Evolutionary conservation across 2,113 vertebrate genomes (phyloP), one percentile per base, ranked within the genome.

Genomic region (Columba janthina): DNA sequence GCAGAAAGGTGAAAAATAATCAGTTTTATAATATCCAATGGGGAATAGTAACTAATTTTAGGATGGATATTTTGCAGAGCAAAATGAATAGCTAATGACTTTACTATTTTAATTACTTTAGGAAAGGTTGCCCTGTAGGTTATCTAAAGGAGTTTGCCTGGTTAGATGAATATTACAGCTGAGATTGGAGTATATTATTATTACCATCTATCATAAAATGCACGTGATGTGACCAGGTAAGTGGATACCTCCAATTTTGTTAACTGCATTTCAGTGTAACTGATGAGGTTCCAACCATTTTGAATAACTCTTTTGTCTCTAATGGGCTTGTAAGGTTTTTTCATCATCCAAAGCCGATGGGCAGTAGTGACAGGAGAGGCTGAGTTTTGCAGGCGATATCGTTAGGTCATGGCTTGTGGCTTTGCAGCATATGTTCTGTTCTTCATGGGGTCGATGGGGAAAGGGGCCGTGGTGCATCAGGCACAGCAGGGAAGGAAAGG

Each of bases 371-470:
- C 31, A 19, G 46, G 67, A 48, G 26, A n/a, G 51, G 38, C 0
- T 17, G 53, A 19, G 25, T 12, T 60, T 21, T 36, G 38, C 15
- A 38, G 82, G 16, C 28, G 12, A 1, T 21, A 8, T 5, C 26
- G 3, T n/a, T 20, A 44, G n/a, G 32, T 21, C 29, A 5, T 2
- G 36, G 64, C 1, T 32, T 28, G 42, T 20, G n/a, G 13, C 4
- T 10, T 44, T 31, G 20, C 7, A 11, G 29, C 4, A 5, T 5
- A 4, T 0, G 1, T 26, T 31, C 46, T n/a, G 19, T 2, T 36
- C 26, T 38, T 48, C 20, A 4, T 44, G 17, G 14, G 36, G 16
- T 9, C 0, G 7, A 4, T 31, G 21, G 50, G 20, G 16, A 42
- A 26, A 16, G 0, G 4, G 62, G n/a, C 22, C 42, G 24, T 4